Percentiles rank a stretch among this genome's conserved stretches.
These are phyloP conservation scores for Bettongia penicillata DNA, from an alignment of 2,113 vertebrate genomes.

Conservation along the genomic window DNA sequence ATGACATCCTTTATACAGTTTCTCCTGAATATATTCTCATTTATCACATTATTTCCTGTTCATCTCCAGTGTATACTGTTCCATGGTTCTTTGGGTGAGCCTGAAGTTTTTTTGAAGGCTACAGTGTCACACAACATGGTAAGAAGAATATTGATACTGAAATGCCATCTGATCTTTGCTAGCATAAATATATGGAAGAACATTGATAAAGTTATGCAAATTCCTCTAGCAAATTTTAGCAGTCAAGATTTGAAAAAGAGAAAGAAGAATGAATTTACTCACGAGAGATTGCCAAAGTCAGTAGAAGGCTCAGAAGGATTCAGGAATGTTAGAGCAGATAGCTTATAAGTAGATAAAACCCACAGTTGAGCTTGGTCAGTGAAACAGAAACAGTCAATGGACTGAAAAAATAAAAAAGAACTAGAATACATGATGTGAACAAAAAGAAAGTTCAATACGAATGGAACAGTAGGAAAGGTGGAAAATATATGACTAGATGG, in stretches of 20 bases:
- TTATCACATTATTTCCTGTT: background rate
- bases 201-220: background rate
- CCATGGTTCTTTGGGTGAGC: background rate
- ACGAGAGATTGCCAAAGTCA: background rate
- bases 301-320: background rate
- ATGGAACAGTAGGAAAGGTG: background rate
- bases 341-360: background rate
- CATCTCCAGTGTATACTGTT: background rate
- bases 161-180: background rate
- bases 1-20: background rate
- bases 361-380: background rate
- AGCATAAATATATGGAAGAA: background rate
- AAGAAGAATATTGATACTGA: background rate
- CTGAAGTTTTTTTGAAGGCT: background rate
- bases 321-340: background rate
- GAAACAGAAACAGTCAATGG: background rate
- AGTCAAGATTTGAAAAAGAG: background rate
- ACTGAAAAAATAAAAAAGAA: background rate
- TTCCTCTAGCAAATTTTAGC: background rate
- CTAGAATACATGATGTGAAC: background rate
- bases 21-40: background rate
- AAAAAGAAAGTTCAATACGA: background rate
- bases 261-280: background rate
- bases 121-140: background rate
- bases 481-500: background rate